Percentiles rank a stretch among this genome's conserved stretches.
Conservation (phyloP, 64 coral and sea anemone genomes). For the Pocillopora verrucosa region DNA sequence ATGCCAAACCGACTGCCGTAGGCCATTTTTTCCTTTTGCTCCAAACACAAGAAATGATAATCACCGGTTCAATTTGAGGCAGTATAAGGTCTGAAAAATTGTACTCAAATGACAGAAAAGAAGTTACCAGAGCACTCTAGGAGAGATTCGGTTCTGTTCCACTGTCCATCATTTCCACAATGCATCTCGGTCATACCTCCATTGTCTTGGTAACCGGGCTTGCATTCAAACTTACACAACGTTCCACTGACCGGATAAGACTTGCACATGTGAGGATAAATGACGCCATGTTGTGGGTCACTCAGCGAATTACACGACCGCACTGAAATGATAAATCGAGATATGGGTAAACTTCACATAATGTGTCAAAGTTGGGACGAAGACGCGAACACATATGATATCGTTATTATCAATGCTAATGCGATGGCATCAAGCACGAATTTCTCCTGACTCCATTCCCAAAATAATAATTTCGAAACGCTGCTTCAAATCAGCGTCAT, state of each 20-base stretch:
- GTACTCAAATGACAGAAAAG: background rate
- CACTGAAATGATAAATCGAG: slow-evolving; percentile 19
- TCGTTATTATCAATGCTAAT: too few relatives aligned
- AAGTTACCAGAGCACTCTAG: slow-evolving; percentile 43
- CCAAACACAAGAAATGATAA: too few relatives aligned
- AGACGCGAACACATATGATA: too few relatives aligned
- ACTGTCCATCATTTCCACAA: slow-evolving; percentile 53
- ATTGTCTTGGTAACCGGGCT: slow-evolving; percentile 33
- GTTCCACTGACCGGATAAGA: slow-evolving; percentile 58
- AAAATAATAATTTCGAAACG: too few relatives aligned
- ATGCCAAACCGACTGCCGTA: too few relatives aligned
- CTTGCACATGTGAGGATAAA: slow-evolving; percentile 61
- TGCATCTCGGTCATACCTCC: slow-evolving; percentile 21
- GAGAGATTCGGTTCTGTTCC: slow-evolving; percentile 30
- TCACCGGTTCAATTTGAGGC: too few relatives aligned
- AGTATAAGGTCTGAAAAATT: background rate
- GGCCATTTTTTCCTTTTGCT: too few relatives aligned
- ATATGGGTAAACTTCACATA: background rate
- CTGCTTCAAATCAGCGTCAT: too few relatives aligned
- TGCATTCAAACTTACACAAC: slow-evolving; percentile 54
- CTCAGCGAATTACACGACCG: slow-evolving; percentile 41
- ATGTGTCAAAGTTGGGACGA: too few relatives aligned
- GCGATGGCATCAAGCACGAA: too few relatives aligned
- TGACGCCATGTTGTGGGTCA: slow-evolving; percentile 51
- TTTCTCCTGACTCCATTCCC: too few relatives aligned